phyloP scores from a whole-genome alignment of 2,113 vertebrate species.

The Petaurus breviceps region DNA sequence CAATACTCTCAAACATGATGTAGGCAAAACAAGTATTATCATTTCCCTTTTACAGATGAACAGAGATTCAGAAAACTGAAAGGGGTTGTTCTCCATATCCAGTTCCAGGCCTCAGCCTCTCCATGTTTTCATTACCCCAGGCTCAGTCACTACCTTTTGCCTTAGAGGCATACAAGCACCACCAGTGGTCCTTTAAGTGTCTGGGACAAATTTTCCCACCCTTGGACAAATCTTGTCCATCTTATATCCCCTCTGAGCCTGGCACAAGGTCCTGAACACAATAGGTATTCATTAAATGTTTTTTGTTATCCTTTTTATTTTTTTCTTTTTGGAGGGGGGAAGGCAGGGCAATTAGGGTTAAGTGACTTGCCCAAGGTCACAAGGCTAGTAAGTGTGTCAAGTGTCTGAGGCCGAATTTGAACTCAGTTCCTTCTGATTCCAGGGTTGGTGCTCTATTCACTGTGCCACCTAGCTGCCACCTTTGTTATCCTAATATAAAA shows the following conservation, averaged over 20 bases:
- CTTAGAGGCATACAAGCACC: not conserved
- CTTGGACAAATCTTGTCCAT: not conserved
- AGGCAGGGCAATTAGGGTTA: too few relatives aligned
- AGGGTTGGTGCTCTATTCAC: too few relatives aligned
- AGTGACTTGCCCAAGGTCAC: too few relatives aligned
- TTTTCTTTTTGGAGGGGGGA: too few relatives aligned
- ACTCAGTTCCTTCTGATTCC: too few relatives aligned
- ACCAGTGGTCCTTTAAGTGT: not conserved
- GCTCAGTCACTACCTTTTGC: not conserved
- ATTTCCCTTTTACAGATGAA: not conserved
- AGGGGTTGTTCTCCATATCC: not conserved
- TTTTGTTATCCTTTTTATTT: not conserved
- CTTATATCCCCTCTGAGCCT: not conserved
- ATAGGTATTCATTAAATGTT: constrained; percentile 35
- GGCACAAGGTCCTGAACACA: not conserved
- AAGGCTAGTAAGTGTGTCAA: too few relatives aligned
- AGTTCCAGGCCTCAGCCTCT: not conserved
- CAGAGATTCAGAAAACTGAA: not conserved
- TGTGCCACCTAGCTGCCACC: too few relatives aligned
- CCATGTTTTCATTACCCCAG: not conserved
- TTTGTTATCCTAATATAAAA: not conserved
- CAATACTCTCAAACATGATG: not conserved
- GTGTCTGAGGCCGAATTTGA: too few relatives aligned
- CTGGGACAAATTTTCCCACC: not conserved
- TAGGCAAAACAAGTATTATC: not conserved